Conservation (phyloP, 2,113 vertebrate species). For the Corydoras sp. region DNA sequence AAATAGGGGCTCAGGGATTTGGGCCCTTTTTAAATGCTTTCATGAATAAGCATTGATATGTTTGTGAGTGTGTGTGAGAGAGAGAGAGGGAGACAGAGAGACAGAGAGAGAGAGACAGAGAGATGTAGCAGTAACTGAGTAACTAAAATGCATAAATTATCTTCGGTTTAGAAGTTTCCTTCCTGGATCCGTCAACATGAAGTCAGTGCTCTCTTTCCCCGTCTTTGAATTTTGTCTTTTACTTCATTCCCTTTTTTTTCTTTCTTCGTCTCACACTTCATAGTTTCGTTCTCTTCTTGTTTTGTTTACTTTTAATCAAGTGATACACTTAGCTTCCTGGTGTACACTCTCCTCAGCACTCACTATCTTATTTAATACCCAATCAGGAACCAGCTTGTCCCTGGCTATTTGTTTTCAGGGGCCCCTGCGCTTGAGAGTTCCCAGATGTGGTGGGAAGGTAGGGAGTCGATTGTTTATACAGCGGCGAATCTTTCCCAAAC, state of each 20-base stretch:
- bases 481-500: constrained; percentile 70
- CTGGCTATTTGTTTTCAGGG: constrained; percentile 70
- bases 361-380: constrained; percentile 72
- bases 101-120: neutral
- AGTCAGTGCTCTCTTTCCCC: no score
- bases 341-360: constrained; percentile 56
- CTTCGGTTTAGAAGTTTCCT: constrained; percentile 18
- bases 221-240: no score
- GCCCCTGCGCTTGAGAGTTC: constrained; percentile 68
- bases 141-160: constrained; percentile 21
- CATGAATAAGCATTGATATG: constrained; percentile 23
- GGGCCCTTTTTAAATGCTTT: constrained; percentile 18
- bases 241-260: no score
- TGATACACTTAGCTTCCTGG: constrained; percentile 46
- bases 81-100: constrained; percentile 3
- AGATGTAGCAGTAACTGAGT: constrained; percentile 3
- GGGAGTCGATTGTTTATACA: constrained; percentile 78
- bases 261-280: no score
- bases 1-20: constrained; percentile 66
- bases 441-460: constrained; percentile 73
- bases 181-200: no score
- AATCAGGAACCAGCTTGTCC: constrained; percentile 74
- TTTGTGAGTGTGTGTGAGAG: constrained; percentile 19
- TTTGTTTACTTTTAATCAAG: constrained; percentile 23
- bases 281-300: neutral